These are phyloP conservation scores for Aegotheles bennettii DNA, from an alignment of 2,113 vertebrate species.

Conservation along the genomic window DNA sequence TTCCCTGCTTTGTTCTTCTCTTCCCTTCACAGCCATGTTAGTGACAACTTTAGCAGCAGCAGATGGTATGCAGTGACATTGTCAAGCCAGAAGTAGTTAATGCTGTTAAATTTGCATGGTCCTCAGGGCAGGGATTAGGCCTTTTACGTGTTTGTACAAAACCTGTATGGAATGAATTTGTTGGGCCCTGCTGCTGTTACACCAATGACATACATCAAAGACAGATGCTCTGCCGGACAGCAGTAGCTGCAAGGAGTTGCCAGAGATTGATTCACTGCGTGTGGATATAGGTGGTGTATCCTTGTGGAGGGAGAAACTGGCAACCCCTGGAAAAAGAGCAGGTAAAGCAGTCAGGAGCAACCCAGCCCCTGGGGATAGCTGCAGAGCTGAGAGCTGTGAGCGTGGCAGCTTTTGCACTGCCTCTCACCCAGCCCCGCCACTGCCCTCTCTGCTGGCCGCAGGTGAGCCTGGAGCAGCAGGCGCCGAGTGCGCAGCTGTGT, in stretches of 20 bases:
- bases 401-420: not conserved
- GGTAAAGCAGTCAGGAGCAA: not conserved
- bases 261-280: not conserved
- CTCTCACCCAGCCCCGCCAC: not conserved
- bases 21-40: not conserved
- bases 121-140: not conserved
- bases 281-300: not conserved
- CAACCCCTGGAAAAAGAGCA: not conserved
- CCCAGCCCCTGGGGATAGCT: not conserved
- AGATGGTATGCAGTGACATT: not conserved
- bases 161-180: not conserved
- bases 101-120: not conserved
- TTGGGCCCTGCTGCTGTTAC: not conserved
- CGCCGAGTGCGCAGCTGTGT: fast-evolving
- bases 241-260: not conserved
- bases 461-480: not conserved
- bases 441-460: not conserved
- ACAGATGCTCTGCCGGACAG: not conserved
- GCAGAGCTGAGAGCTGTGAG: not conserved
- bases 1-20: not conserved
- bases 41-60: not conserved
- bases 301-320: not conserved
- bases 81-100: not conserved
- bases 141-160: not conserved
- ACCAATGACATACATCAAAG: not conserved